A percentile compares a stretch with the other conserved stretches of the same genome.
phyloP scores from a whole-genome alignment of 2,797 vertebrate species.

The Hemitrygon akajei region DNA sequence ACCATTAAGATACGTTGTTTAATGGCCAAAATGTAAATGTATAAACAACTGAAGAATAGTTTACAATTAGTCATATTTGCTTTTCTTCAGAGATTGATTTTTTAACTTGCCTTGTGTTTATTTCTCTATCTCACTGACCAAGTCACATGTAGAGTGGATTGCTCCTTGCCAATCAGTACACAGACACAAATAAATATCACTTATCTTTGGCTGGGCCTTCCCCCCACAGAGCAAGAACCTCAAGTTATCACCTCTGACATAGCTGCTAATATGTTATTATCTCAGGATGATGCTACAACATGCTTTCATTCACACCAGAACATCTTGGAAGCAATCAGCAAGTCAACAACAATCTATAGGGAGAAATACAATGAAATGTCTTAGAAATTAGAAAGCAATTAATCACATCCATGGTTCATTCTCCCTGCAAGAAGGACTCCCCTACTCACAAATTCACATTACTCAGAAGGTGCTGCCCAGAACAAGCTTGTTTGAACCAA shows the following conservation, averaged over 20 bases:
- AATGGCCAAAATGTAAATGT: slow-evolving; percentile 1
- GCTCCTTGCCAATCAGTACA: neutral
- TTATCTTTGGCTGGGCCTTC: neutral
- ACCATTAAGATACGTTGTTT: slow-evolving; percentile 9
- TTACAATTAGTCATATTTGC: neutral
- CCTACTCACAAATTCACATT: neutral
- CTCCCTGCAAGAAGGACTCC: neutral
- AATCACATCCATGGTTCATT: neutral
- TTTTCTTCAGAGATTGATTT: neutral
- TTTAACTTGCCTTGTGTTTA: neutral
- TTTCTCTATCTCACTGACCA: neutral
- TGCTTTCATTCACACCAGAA: too few species aligned
- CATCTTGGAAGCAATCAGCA: neutral
- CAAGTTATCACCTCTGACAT: neutral
- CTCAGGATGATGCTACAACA: neutral
- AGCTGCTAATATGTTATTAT: neutral
- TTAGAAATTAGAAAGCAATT: neutral
- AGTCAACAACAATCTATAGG: neutral
- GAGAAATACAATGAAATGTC: neutral
- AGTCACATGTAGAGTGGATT: neutral
- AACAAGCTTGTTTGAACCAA: too few species aligned
- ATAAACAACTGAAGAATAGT: neutral
- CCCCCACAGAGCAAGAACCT: neutral
- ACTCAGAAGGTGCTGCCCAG: too few species aligned
- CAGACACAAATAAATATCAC: neutral